phyloP scores from a whole-genome alignment of 2,888 invertebrate species.

The Acleris cristana region DNA sequence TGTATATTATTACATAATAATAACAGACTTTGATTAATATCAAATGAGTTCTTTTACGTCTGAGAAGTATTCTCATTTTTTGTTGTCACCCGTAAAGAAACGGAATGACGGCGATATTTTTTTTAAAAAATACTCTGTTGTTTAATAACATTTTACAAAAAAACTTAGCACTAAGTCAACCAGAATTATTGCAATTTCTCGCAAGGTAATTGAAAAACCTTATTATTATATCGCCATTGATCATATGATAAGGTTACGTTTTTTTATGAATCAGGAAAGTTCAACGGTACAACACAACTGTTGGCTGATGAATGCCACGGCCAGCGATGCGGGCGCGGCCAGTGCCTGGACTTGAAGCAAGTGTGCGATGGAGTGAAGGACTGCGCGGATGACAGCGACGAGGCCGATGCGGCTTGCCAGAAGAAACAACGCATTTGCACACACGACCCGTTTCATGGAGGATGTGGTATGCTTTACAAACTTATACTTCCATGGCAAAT shows the following conservation, averaged over 20 bases:
- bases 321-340: conserved; percentile 87
- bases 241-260: not conserved
- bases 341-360: conserved; percentile 83
- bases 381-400: conserved; percentile 89
- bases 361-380: conserved; percentile 88
- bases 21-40: too few species aligned
- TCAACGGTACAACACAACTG: conserved; percentile 30
- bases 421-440: conserved; percentile 59
- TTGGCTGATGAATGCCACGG: conserved; percentile 76
- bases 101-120: too few species aligned
- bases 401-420: conserved; percentile 77
- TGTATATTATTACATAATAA: too few species aligned
- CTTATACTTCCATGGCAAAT: too few species aligned
- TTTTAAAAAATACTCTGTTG: too few species aligned
- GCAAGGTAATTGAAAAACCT: too few species aligned
- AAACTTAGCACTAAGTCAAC: too few species aligned
- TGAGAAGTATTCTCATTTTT: too few species aligned
- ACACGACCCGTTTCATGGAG: conserved; percentile 59
- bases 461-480: conserved; percentile 61
- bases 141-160: too few species aligned
- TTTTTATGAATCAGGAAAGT: conserved; percentile 21
- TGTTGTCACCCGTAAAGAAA: too few species aligned
- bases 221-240: not conserved
- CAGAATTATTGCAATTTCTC: too few species aligned
- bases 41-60: too few species aligned